These are phyloP conservation scores for Anneissia japonica DNA, from an alignment of 35 echinoderm and acorn worm genomes.

Conservation along the genomic window DNA sequence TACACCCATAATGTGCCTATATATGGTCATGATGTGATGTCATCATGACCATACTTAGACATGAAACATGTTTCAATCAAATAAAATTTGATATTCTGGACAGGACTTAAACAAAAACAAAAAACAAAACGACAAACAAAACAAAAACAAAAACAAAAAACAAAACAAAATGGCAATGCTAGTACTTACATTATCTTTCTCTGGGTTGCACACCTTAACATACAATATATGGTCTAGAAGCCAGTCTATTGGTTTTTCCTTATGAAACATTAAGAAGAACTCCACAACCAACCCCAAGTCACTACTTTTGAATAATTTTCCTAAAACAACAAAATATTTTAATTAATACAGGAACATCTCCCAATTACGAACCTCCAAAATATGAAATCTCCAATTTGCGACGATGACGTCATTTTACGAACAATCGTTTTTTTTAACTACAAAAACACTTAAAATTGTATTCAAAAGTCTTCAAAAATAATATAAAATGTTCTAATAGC, in stretches of 20 bases:
- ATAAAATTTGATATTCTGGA: neutral
- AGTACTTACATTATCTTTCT: constrained; percentile 89
- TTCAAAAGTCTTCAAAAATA: no score
- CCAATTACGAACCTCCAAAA: neutral
- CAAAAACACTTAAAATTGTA: no score
- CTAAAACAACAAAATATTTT: constrained; percentile 29
- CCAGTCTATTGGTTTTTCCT: constrained; percentile 96
- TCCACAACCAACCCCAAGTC: constrained; percentile 90
- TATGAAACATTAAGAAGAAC: constrained; percentile 97
- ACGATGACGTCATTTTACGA: no score
- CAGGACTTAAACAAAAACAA: neutral
- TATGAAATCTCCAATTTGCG: no score
- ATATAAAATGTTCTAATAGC: no score
- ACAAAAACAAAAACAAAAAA: neutral
- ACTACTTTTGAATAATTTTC: constrained; percentile 86
- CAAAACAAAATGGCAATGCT: neutral
- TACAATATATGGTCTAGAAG: constrained; percentile 92
- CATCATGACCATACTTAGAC: no score
- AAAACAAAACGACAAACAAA: neutral
- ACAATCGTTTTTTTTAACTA: no score
- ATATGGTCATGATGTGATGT: no score
- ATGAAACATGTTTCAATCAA: no score
- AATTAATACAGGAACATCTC: neutral
- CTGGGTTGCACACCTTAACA: constrained; percentile 92
- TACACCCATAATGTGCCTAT: no score